Evolutionary conservation across 1,140 invertebrate species (phyloP).

Genomic region (Armadillidium nasatum): DNA sequence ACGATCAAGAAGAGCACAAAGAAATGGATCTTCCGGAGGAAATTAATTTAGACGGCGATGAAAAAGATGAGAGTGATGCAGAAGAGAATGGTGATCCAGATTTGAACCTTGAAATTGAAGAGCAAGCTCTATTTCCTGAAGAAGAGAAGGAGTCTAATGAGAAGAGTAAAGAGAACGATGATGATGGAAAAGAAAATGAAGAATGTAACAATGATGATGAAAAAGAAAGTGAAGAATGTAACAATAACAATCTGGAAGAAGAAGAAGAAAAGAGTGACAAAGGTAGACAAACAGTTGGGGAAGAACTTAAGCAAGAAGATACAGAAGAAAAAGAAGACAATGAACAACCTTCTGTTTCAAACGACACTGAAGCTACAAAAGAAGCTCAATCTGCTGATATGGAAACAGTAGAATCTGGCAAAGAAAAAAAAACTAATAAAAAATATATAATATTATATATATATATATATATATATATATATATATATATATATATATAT

Average conservation of each 20-base stretch:
- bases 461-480: too few relatives aligned
- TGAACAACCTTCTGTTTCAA: slow-evolving; percentile 27
- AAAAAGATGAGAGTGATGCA: slow-evolving; percentile 49
- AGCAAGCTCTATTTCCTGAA: slow-evolving; percentile 45
- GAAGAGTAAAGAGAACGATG: slow-evolving; percentile 49
- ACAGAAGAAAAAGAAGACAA: slow-evolving; percentile 46
- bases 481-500: too few relatives aligned
- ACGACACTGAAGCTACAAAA: slow-evolving; percentile 33
- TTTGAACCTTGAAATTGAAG: slow-evolving; percentile 47
- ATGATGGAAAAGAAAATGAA: slow-evolving; percentile 34
- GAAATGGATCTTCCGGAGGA: slow-evolving; percentile 49
- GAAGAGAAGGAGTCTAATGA: slow-evolving; percentile 48
- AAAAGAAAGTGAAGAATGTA: slow-evolving; percentile 47
- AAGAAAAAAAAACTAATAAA: too few relatives aligned
- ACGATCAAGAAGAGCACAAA: slow-evolving; percentile 48
- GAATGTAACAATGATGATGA: slow-evolving; percentile 38
- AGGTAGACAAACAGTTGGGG: slow-evolving; percentile 44
- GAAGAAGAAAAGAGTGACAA: slow-evolving; percentile 46
- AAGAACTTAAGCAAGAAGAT: slow-evolving; percentile 36
- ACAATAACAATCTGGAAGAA: slow-evolving; percentile 38
- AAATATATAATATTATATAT: too few relatives aligned
- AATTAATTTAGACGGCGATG: slow-evolving; percentile 52
- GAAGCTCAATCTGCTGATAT: slow-evolving; percentile 39
- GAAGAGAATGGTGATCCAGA: slow-evolving; percentile 47
- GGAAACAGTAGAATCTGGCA: slow-evolving; percentile 41